Percentiles rank a stretch among this genome's conserved stretches.
phyloP scores from a whole-genome alignment of 2,888 invertebrate genomes.

The Ophion obscuratus region DNA sequence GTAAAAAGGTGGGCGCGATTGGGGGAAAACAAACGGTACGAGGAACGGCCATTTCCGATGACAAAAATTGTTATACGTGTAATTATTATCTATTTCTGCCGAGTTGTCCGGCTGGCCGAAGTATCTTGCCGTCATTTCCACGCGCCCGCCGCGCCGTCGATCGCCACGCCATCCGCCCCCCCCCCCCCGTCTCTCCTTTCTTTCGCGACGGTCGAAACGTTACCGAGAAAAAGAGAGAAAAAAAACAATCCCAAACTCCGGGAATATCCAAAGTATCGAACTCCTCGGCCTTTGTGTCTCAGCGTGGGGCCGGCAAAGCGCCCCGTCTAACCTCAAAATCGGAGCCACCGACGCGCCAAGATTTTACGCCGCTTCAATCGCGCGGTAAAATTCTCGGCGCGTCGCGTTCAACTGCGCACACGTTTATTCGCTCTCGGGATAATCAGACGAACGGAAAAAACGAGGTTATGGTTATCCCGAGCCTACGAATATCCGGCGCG shows the following conservation, averaged over 20 bases:
- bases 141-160: not conserved
- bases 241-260: not conserved
- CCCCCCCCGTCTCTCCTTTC: not conserved
- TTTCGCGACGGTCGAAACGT: not conserved
- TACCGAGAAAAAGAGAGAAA: not conserved
- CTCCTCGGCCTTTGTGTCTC: not conserved
- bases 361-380: not conserved
- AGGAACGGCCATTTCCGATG: too few species aligned
- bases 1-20: too few species aligned
- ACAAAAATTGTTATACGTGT: too few species aligned
- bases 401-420: not conserved
- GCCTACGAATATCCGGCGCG: not conserved
- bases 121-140: not conserved
- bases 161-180: not conserved
- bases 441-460: not conserved
- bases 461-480: slow-evolving; percentile 10
- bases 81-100: too few species aligned
- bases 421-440: slow-evolving; percentile 10
- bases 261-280: not conserved
- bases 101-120: not conserved
- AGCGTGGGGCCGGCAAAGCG: not conserved
- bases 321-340: slow-evolving; percentile 17
- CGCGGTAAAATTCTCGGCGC: not conserved
- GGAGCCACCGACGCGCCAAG: not conserved
- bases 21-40: too few species aligned